These are phyloP conservation scores for Actias luna DNA, from an alignment of 2,888 invertebrate genomes.

Conservation along the genomic window DNA sequence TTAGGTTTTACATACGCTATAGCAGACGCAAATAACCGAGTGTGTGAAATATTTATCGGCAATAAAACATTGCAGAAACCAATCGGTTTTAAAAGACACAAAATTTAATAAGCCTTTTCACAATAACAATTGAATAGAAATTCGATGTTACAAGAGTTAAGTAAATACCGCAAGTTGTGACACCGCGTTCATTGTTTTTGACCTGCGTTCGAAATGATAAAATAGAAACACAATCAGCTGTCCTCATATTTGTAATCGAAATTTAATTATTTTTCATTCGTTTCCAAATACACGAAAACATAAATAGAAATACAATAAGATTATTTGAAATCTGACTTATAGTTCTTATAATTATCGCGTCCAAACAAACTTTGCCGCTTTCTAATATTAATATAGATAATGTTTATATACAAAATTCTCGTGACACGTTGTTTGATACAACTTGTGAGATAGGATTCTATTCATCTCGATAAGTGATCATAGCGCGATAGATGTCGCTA, in stretches of 20 bases:
- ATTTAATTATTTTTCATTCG: too few relatives aligned
- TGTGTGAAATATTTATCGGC: not conserved
- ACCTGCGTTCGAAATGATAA: not conserved
- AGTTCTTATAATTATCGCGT: too few relatives aligned
- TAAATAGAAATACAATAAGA: too few relatives aligned
- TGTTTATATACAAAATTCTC: too few relatives aligned
- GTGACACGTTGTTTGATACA: too few relatives aligned
- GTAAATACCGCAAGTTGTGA: not conserved
- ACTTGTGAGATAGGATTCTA: too few relatives aligned
- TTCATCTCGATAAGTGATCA: too few relatives aligned
- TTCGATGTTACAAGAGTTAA: not conserved
- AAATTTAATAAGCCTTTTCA: slow-evolving; percentile 6
- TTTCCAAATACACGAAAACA: too few relatives aligned
- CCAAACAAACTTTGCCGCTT: too few relatives aligned
- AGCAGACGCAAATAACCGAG: not conserved
- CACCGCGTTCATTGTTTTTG: not conserved
- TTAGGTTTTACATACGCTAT: not conserved
- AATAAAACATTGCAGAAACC: slow-evolving; percentile 4
- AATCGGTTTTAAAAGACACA: not conserved
- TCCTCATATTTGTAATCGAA: not conserved
- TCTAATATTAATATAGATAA: too few relatives aligned
- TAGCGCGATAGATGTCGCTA: too few relatives aligned
- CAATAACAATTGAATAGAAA: slow-evolving; percentile 1
- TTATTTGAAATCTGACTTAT: too few relatives aligned
- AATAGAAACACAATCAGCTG: not conserved